These are phyloP conservation scores for Agonum fuliginosum DNA, from an alignment of 2,888 invertebrate species.

Conservation along the genomic window DNA sequence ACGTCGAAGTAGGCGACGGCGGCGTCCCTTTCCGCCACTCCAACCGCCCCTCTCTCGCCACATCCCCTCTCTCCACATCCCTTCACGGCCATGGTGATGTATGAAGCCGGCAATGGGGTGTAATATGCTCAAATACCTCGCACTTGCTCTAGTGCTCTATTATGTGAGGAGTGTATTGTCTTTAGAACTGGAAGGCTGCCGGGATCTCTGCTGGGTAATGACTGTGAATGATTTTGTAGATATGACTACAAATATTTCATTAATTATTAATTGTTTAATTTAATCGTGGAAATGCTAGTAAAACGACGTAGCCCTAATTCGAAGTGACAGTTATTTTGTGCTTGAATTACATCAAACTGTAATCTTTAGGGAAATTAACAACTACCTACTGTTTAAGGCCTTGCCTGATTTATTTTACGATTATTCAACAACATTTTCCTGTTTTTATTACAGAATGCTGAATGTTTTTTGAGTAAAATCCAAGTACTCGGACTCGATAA, in stretches of 20 bases:
- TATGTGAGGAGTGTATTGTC: constrained; percentile 9
- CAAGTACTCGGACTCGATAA: no score
- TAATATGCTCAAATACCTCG: constrained; percentile 19
- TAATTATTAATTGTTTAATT: constrained; percentile 14
- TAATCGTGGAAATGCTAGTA: background rate
- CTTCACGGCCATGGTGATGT: background rate
- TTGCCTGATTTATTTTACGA: no score
- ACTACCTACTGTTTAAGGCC: no score
- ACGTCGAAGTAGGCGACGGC: constrained; percentile 6
- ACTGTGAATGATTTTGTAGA: constrained; percentile 14
- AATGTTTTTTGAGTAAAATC: no score
- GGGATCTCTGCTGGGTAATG: constrained; percentile 4
- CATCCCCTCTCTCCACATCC: background rate
- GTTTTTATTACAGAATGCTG: no score
- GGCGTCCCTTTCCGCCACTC: background rate
- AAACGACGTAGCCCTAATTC: background rate
- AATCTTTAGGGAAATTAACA: no score
- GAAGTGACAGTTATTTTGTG: background rate
- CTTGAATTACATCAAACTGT: no score
- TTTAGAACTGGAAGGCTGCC: background rate
- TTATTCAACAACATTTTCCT: no score
- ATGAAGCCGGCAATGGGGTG: constrained; percentile 6
- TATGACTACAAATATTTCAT: constrained; percentile 27
- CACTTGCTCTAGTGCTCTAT: background rate
- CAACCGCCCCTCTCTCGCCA: background rate